A percentile compares a stretch with the other conserved stretches of the same genome.
These are phyloP conservation scores for Casuarius casuarius DNA, from an alignment of 2,113 vertebrate species.

Conservation along the genomic window DNA sequence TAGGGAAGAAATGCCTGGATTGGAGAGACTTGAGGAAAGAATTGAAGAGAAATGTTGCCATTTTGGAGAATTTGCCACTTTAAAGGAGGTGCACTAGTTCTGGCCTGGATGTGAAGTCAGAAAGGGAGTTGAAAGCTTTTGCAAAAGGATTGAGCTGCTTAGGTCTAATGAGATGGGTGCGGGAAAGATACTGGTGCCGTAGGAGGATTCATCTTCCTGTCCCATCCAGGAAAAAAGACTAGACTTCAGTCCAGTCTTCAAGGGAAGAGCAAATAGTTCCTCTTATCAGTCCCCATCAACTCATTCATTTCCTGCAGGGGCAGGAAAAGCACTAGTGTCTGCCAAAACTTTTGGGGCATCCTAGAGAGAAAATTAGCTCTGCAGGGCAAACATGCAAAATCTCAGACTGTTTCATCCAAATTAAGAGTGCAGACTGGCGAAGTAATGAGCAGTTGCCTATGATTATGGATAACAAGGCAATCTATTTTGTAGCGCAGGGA, in stretches of 20 bases:
- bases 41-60: background rate
- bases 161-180: background rate
- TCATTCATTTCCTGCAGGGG: conserved; percentile 3
- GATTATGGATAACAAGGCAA: conserved; percentile 22
- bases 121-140: background rate
- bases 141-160: background rate
- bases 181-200: background rate
- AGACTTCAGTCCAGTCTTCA: background rate
- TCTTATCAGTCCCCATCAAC: conserved; percentile 17
- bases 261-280: background rate
- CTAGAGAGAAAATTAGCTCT: conserved; percentile 49
- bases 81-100: fast-evolving
- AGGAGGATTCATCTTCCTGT: background rate
- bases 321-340: conserved; percentile 30
- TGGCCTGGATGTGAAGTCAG: background rate
- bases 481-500: background rate
- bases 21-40: background rate
- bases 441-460: conserved; percentile 9
- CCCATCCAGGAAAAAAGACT: background rate
- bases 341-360: conserved; percentile 32
- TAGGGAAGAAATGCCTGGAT: background rate
- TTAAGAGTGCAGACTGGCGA: conserved; percentile 5
- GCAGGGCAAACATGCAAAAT: conserved; percentile 53
- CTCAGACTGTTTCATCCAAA: conserved; percentile 15
- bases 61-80: background rate